These are phyloP conservation scores for Syrmaticus mikado DNA, from an alignment of 2,113 vertebrate species.

Conservation along the genomic window DNA sequence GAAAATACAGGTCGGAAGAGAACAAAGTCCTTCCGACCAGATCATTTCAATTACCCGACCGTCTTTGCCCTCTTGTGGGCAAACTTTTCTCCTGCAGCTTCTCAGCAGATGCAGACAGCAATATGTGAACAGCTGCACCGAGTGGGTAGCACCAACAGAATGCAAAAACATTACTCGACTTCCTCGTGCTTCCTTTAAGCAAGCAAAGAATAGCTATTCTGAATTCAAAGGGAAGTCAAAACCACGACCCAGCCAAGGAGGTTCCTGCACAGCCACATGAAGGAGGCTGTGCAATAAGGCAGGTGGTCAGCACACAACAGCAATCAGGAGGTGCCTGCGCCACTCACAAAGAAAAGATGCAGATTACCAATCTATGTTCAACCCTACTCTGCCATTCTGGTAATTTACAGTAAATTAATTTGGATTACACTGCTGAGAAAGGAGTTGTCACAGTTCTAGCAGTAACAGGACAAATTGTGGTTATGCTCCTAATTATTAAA, in stretches of 20 bases:
- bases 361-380: neutral
- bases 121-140: neutral
- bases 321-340: neutral
- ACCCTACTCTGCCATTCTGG: neutral
- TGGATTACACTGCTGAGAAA: neutral
- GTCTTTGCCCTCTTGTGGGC: constrained; percentile 61
- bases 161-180: neutral
- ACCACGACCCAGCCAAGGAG: neutral
- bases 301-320: fast-evolving
- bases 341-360: neutral
- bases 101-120: neutral
- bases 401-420: neutral
- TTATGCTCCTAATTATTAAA: neutral
- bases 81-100: constrained; percentile 17
- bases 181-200: neutral
- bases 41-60: neutral
- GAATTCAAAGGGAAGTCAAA: neutral
- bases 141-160: neutral
- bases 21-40: fast-evolving
- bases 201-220: neutral
- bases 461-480: fast-evolving
- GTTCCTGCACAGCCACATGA: fast-evolving
- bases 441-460: neutral
- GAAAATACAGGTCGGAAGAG: neutral
- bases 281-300: neutral